Base-by-base conservation (phyloP, 53 echinoderm and acorn worm genomes). In the Hippasteria phrygiana region DNA sequence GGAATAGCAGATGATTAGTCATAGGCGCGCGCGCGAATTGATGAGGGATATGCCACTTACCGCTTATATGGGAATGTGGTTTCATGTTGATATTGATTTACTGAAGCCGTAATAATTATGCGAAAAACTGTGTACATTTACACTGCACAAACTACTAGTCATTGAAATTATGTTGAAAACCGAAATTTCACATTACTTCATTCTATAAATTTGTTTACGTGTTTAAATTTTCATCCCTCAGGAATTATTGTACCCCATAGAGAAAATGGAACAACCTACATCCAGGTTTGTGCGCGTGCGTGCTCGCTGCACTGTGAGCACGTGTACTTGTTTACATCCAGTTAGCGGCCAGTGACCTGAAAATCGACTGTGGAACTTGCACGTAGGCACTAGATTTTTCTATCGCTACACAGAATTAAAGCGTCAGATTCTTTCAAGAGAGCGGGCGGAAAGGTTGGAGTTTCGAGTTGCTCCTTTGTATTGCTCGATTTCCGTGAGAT, bases 321-420 rank as follows among this genome's bases (percentile, higher is more conserved):
- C 71, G 71, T 71, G 71, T 28, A 38, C 71, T 71, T 71, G 71
- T 71, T 71, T 71, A 71, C 71, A 71, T 71, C 71, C 5, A 40
- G 38, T 17, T 28, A 37, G 38, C 39, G 71, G 71, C 37, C 71
- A 38, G 3, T 40, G 71, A 71, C 71, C 71, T 1, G 13, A 18
- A 20, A 13, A 26, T 0, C 20, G 40, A 64, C 29, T 39, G 38
- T 29, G 13, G 40, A 71, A 17, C 16, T 3, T 37, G 38, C 71
- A 71, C 71, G 71, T 71, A 71, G 38, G 16, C 71, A 38, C 71
- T 40, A 29, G 71, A 37, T 10, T 4, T 71, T 71, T 71, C 71
- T 33, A 6, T 28, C 17, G 39, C 37, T 16, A 10, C 71, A 0
- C 14, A 9, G 8, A 1, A 1, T 3, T 38, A 0, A 0, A 71